Percentiles rank a stretch among this genome's conserved stretches.
Evolutionary conservation across 2,113 vertebrate genomes (phyloP).

Genomic region (Merops nubicus): DNA sequence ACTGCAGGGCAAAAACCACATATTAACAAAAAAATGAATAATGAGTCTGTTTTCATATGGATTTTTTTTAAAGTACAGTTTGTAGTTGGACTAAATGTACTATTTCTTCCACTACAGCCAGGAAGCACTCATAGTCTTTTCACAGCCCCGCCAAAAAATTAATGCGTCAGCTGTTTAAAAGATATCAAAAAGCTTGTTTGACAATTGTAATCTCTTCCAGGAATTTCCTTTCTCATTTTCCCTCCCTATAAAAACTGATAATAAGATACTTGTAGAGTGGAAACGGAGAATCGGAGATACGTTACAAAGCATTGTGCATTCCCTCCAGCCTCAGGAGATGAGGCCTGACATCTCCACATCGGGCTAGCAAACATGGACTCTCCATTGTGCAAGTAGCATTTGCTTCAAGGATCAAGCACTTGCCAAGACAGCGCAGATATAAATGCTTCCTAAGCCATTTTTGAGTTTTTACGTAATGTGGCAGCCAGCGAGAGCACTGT

Average conservation of each 20-base stretch:
- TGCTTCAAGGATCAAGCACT: not conserved
- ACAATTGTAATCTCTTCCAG: slow-evolving; percentile 60
- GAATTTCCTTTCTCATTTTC: slow-evolving; percentile 65
- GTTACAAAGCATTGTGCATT: not conserved
- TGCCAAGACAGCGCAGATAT: not conserved
- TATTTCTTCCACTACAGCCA: slow-evolving; percentile 36
- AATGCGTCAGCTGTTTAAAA: slow-evolving; percentile 57
- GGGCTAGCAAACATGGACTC: not conserved
- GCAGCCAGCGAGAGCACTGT: not conserved
- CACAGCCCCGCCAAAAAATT: slow-evolving; percentile 47
- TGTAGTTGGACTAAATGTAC: slow-evolving; percentile 61
- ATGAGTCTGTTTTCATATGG: slow-evolving; percentile 54
- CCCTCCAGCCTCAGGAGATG: slow-evolving; percentile 32
- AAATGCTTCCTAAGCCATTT: slow-evolving; percentile 34
- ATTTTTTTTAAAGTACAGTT: not conserved
- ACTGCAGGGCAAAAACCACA: slow-evolving; percentile 21
- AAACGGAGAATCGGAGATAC: slow-evolving; percentile 50
- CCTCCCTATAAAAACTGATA: slow-evolving; percentile 55
- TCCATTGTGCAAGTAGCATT: slow-evolving; percentile 17
- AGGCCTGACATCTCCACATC: not conserved
- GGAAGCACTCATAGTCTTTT: slow-evolving; percentile 44
- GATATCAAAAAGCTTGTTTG: slow-evolving; percentile 45
- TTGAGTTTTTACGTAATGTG: not conserved
- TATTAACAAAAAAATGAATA: slow-evolving; percentile 66
- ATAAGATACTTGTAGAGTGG: slow-evolving; percentile 46